Evolutionary conservation across 1,140 invertebrate species (phyloP).

Genomic region (Drosophila mayri): DNA sequence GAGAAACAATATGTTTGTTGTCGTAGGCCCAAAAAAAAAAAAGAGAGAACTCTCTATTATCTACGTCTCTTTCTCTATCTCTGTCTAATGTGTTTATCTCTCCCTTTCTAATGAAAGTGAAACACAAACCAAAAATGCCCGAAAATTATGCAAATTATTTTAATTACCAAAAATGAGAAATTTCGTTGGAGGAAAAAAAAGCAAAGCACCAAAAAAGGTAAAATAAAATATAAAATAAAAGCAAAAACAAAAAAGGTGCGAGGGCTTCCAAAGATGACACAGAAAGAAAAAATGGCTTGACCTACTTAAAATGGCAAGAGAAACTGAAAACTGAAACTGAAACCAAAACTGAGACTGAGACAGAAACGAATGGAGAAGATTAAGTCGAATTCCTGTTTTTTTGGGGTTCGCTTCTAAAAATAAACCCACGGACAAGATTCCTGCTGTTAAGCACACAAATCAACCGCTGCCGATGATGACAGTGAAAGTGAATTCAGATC

Average conservation of each 20-base stretch:
- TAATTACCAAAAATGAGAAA: slow-evolving; percentile 81
- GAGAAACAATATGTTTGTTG: slow-evolving; percentile 70
- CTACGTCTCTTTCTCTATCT: background rate
- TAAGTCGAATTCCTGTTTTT: slow-evolving; percentile 56
- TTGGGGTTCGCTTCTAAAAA: slow-evolving; percentile 50
- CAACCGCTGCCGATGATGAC: slow-evolving; percentile 53
- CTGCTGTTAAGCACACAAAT: slow-evolving; percentile 48
- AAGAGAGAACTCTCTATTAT: slow-evolving; percentile 12
- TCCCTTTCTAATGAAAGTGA: slow-evolving; percentile 83
- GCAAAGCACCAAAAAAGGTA: slow-evolving; percentile 14
- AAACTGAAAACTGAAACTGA: slow-evolving; percentile 65
- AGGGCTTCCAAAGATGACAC: slow-evolving; percentile 57
- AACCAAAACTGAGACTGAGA: slow-evolving; percentile 39
- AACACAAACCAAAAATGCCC: slow-evolving; percentile 56
- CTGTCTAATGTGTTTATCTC: background rate
- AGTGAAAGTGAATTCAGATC: slow-evolving; percentile 54
- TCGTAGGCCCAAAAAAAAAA: slow-evolving; percentile 67
- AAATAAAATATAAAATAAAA: slow-evolving; percentile 37
- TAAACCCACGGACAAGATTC: slow-evolving; percentile 42
- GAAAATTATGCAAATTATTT: slow-evolving; percentile 84
- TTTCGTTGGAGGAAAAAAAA: slow-evolving; percentile 28
- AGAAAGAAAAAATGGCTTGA: slow-evolving; percentile 56
- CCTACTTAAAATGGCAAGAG: slow-evolving; percentile 79
- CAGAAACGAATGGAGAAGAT: slow-evolving; percentile 32
- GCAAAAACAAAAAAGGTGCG: slow-evolving; percentile 66